A percentile compares a stretch with the other conserved stretches of the same genome.
These are phyloP conservation scores for Ptilonorhynchus violaceus DNA, from an alignment of 2,113 vertebrate species.

Conservation along the genomic window DNA sequence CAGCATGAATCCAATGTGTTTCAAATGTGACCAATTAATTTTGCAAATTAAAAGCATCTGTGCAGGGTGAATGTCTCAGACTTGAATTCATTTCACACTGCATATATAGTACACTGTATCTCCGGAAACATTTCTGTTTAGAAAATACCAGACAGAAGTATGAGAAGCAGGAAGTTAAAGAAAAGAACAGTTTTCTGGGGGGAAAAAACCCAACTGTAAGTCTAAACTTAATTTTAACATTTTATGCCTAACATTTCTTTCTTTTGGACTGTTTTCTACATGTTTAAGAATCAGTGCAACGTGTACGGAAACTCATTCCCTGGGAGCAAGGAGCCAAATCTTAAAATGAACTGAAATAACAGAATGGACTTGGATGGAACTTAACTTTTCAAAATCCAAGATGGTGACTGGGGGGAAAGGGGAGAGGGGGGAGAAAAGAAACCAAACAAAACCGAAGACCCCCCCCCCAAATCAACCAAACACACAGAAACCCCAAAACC, in stretches of 20 bases:
- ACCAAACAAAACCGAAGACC: accelerated
- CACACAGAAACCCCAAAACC: not conserved
- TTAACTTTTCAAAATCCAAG: not conserved
- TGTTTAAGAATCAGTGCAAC: not conserved
- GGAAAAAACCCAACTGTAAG: not conserved
- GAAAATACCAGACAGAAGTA: not conserved
- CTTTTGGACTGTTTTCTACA: not conserved
- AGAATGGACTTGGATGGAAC: not conserved
- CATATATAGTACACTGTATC: not conserved
- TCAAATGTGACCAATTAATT: not conserved
- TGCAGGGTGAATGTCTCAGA: not conserved
- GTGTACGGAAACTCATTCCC: not conserved
- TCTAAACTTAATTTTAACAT: not conserved
- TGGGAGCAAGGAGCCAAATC: not conserved
- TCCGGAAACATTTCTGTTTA: not conserved
- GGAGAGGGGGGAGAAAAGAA: not conserved
- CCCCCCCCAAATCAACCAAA: not conserved
- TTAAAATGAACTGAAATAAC: not conserved
- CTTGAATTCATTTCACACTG: not conserved
- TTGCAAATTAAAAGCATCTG: not conserved
- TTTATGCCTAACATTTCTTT: not conserved
- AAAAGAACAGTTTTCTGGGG: not conserved
- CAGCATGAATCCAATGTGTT: not conserved
- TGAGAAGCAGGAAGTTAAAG: not conserved
- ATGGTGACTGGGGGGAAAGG: accelerated